Evolutionary conservation across 1,140 invertebrate species (phyloP), one percentile per base, ranked within the genome.

Genomic region (Teleogryllus occipitalis): DNA sequence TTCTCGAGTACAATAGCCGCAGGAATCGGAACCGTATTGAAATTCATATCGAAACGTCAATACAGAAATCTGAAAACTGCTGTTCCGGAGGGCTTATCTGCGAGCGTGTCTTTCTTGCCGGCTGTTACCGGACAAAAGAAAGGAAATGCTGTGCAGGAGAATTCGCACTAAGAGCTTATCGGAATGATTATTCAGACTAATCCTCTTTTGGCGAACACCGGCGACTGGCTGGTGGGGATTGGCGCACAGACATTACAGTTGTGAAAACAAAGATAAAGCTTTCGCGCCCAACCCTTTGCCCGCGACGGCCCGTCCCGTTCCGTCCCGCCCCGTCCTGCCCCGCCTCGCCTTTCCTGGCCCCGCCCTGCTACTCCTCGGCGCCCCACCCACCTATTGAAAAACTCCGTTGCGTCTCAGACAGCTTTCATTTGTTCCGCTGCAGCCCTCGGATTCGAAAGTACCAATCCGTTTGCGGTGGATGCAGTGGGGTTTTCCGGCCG

Each of bases 1-100:
- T 18, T 65, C 18, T 65, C 54, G 10, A 65, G 10, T 14, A 65
- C 18, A 65, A 65, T 65, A 65, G 27, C 27, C 27, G 27, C 18
- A 65, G 54, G 18, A 10, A 18, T 65, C 54, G 54, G 10, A 65
- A 65, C 7, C 54, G 54, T 65, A 65, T 65, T 14, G 54, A 18
- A 65, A 14, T 65, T 65, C 54, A 65, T 65, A 65, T 65, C 54
- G 54, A 65, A 65, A 65, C 54, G 54, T 65, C 54, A 65, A 65
- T 65, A 65, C 54, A 14, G 54, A 18, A 18, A 65, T 65, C 10
- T 65, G 54, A 65, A 65, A 65, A 65, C 54, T 65, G 18, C 54
- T 65, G 54, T 65, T 65, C 54, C 10, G 27, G 10, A 14, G 10
- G 10, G 10, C 54, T 65, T 65, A 65, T 65, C 54, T 65, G 18